phyloP scores from a whole-genome alignment of 2,113 vertebrate genomes.

The Scophthalmus maximus region DNA sequence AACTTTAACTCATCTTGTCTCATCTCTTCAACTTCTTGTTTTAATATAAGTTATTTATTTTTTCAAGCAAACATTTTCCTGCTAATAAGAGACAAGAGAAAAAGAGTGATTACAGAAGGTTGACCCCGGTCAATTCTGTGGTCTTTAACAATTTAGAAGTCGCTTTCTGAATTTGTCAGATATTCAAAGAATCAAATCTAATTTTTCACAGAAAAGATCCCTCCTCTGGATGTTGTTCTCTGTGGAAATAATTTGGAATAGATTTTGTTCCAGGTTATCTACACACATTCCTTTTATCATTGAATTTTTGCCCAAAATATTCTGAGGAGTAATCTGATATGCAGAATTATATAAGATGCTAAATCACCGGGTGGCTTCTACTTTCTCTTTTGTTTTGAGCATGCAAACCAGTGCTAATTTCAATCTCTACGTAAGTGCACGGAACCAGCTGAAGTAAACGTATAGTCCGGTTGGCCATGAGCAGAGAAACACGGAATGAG shows the following conservation, averaged over 20 bases:
- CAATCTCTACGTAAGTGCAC: slow-evolving; percentile 9
- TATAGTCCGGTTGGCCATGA: not conserved
- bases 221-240: not conserved
- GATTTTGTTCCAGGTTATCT: slow-evolving; percentile 22
- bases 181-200: not conserved
- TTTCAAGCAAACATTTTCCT: too few relatives aligned
- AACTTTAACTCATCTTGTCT: too few relatives aligned
- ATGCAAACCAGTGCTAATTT: slow-evolving; percentile 22
- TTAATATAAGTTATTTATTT: too few relatives aligned
- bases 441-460: not conserved
- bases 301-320: too few relatives aligned
- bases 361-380: not conserved
- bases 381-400: too few relatives aligned
- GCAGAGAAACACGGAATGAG: slow-evolving; percentile 42
- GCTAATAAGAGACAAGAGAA: too few relatives aligned
- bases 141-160: not conserved
- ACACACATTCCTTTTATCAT: too few relatives aligned
- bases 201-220: slow-evolving; percentile 9
- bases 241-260: slow-evolving; percentile 7
- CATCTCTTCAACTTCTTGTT: too few relatives aligned
- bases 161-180: not conserved
- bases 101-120: too few relatives aligned
- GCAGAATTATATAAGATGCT: not conserved
- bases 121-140: not conserved
- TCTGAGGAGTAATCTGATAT: not conserved